Conservation (phyloP, 2,113 vertebrate genomes). For the Gallinago undulata region DNA sequence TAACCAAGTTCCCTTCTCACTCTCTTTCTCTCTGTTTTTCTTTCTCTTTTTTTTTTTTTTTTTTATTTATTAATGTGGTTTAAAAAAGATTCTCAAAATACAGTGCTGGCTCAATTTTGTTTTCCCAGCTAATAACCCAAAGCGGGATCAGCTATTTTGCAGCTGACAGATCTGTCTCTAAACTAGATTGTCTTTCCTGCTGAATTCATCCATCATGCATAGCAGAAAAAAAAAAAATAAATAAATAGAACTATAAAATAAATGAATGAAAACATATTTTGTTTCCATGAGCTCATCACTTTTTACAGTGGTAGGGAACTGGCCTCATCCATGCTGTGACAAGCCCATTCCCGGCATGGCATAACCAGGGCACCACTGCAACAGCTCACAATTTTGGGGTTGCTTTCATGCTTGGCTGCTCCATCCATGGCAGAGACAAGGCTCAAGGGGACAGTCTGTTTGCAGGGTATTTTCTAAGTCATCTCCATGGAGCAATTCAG, state of each 20-base stretch:
- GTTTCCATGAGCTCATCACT: not conserved
- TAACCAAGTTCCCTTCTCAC: conserved; percentile 20
- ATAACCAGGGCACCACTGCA: not conserved
- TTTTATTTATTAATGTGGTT: conserved; percentile 64
- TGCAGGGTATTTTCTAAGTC: not conserved
- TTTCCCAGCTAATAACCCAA: conserved; percentile 70
- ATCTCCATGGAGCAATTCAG: not conserved
- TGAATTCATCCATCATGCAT: conserved; percentile 61
- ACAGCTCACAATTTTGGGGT: accelerated
- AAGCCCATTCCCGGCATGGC: not conserved
- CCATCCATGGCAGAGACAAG: not conserved
- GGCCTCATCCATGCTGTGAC: not conserved
- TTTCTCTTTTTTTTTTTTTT: not conserved
- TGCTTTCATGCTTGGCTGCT: not conserved
- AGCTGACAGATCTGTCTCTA: conserved; percentile 63
- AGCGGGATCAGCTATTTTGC: conserved; percentile 63
- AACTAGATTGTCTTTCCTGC: conserved; percentile 51
- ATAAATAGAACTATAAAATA: not conserved
- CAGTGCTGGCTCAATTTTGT: conserved; percentile 56
- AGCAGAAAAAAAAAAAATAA: not conserved
- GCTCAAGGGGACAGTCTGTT: not conserved
- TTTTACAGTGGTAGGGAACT: not conserved
- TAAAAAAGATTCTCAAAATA: conserved; percentile 57
- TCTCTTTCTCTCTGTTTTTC: not conserved
- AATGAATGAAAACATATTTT: not conserved